Conservation (phyloP, 2,797 vertebrate species). For the Megaceryle alcyon region DNA sequence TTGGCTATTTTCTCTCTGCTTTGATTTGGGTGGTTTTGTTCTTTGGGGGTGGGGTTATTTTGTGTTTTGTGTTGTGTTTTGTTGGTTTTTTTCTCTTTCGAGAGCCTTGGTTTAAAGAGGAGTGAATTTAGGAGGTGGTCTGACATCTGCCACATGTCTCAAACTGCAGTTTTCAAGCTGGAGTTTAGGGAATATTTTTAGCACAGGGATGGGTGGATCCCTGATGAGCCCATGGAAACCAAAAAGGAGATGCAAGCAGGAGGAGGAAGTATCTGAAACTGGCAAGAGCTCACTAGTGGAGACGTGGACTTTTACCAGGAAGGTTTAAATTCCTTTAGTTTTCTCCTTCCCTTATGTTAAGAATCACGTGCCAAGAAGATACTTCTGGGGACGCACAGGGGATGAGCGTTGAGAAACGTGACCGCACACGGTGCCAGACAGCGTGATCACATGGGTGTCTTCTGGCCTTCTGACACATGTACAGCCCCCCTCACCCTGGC, state of each 20-base stretch:
- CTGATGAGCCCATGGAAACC: not conserved
- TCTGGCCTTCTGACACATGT: not conserved
- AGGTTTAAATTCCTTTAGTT: not conserved
- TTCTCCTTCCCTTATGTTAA: not conserved
- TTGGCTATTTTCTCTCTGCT: not conserved
- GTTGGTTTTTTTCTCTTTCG: not conserved
- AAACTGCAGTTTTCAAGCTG: not conserved
- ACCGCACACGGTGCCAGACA: not conserved
- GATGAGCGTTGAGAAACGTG: not conserved
- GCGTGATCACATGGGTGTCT: accelerated
- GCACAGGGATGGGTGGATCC: not conserved
- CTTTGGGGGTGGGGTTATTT: not conserved
- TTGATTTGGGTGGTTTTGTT: not conserved
- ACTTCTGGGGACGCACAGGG: not conserved
- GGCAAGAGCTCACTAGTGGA: not conserved
- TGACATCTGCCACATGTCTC: not conserved
- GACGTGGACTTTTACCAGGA: not conserved
- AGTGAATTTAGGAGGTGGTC: not conserved
- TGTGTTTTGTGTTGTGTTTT: no score
- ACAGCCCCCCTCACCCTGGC: not conserved
- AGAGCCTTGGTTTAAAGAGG: not conserved
- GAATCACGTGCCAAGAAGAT: not conserved
- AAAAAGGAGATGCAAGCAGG: not conserved
- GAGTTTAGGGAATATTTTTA: not conserved
- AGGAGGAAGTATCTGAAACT: not conserved